Conservation (phyloP, 2,888 invertebrate species). For the Lobophora halterata region DNA sequence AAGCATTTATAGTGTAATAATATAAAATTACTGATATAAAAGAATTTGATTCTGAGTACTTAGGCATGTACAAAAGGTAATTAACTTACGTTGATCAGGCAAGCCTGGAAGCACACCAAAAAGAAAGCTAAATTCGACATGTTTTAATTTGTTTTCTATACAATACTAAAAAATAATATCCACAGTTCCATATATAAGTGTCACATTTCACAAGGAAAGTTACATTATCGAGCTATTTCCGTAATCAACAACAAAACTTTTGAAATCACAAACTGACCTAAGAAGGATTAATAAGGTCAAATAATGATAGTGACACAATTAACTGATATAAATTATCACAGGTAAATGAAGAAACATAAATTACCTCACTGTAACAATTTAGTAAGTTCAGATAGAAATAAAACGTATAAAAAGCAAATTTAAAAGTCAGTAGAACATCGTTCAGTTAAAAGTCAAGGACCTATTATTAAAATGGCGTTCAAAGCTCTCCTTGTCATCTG, state of each 20-base stretch:
- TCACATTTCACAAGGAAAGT: conserved; percentile 12
- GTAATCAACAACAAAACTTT: too few relatives aligned
- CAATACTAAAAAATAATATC: conserved; percentile 2
- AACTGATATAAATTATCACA: too few relatives aligned
- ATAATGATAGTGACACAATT: too few relatives aligned
- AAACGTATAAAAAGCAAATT: conserved; percentile 7
- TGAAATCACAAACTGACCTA: too few relatives aligned
- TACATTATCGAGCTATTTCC: too few relatives aligned
- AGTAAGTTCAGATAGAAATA: conserved; percentile 5
- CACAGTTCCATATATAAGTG: conserved; percentile 23
- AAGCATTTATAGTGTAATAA: too few relatives aligned
- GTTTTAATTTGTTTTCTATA: conserved; percentile 20
- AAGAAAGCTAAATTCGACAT: conserved; percentile 30
- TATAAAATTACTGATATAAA: too few relatives aligned
- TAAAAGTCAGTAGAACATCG: conserved; percentile 10
- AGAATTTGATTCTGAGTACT: too few relatives aligned
- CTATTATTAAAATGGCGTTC: conserved; percentile 32
- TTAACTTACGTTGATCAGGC: conserved; percentile 39
- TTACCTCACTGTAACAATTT: too few relatives aligned
- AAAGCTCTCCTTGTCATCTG: conserved; percentile 36
- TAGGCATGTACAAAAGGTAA: too few relatives aligned
- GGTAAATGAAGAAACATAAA: too few relatives aligned
- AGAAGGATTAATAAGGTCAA: too few relatives aligned
- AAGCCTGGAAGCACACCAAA: conserved; percentile 31
- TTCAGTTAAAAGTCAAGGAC: conserved; percentile 10